A percentile compares a stretch with the other conserved stretches of the same genome.
These are phyloP conservation scores for Coregonus sp. DNA, from an alignment of 2,797 vertebrate species.

Conservation along the genomic window DNA sequence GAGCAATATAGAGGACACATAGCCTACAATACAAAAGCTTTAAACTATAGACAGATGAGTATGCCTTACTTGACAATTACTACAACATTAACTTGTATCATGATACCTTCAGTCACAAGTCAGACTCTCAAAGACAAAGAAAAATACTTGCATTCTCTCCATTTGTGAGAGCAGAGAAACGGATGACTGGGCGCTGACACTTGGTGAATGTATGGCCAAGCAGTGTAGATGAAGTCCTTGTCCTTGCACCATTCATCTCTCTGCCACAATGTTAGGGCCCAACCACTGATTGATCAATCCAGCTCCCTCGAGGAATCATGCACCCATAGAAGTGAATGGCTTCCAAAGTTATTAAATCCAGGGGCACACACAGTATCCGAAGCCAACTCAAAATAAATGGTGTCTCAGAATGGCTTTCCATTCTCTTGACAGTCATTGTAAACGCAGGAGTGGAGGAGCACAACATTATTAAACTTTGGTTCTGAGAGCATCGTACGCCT, in stretches of 20 bases:
- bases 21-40: neutral
- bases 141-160: neutral
- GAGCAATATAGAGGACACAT: neutral
- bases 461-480: conserved; percentile 9
- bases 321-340: conserved; percentile 68
- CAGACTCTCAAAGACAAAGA: neutral
- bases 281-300: conserved; percentile 73
- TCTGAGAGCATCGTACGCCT: neutral
- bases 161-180: conserved; percentile 37
- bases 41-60: neutral
- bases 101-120: neutral
- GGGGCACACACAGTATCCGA: conserved; percentile 45
- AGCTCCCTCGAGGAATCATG: conserved; percentile 69
- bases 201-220: conserved; percentile 48
- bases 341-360: conserved; percentile 73
- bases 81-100: neutral
- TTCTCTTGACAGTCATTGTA: conserved; percentile 4
- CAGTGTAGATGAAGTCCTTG: conserved; percentile 66
- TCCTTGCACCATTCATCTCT: conserved; percentile 70
- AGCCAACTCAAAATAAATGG: conserved; percentile 27
- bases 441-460: conserved; percentile 22
- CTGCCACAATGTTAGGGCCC: conserved; percentile 58
- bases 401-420: conserved; percentile 7
- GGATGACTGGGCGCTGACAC: conserved; percentile 60
- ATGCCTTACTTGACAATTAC: neutral